A percentile compares a stretch with the other conserved stretches of the same genome.
phyloP scores from a whole-genome alignment of 2,888 invertebrate genomes.

The Eupsilia transversa region DNA sequence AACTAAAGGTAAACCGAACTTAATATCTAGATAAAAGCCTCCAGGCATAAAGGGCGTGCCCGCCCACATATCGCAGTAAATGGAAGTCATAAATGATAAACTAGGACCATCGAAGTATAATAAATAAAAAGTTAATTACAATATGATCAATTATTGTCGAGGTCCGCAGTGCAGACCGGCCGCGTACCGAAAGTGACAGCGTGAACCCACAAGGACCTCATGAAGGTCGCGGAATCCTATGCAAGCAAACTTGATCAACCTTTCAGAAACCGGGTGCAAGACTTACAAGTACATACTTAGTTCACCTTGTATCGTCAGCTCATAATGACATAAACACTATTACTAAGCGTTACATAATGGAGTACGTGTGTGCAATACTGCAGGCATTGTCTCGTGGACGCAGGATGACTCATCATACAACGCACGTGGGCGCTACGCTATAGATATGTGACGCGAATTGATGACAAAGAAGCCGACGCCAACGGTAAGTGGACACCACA shows the following conservation, averaged over 20 bases:
- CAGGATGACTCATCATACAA: background rate
- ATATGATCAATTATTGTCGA: too few relatives aligned
- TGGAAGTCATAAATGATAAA: too few relatives aligned
- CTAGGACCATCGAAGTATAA: too few relatives aligned
- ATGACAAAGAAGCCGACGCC: too few relatives aligned
- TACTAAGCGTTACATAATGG: slow-evolving; percentile 21
- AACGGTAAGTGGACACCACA: too few relatives aligned
- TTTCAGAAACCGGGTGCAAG: background rate
- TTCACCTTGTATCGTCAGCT: slow-evolving; percentile 6
- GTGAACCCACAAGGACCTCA: background rate
- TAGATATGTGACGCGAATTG: background rate
- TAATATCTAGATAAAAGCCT: too few relatives aligned
- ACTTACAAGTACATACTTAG: background rate
- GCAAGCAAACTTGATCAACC: background rate
- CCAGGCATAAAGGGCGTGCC: too few relatives aligned
- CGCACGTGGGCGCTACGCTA: slow-evolving; percentile 7
- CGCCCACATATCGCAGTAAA: too few relatives aligned
- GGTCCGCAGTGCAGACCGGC: background rate
- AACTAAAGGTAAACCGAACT: too few relatives aligned
- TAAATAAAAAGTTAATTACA: too few relatives aligned
- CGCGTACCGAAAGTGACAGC: background rate
- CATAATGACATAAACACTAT: slow-evolving; percentile 5
- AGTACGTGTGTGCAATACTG: slow-evolving; percentile 10
- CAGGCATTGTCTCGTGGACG: slow-evolving; percentile 17
- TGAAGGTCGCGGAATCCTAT: background rate